Evolutionary conservation across 1,140 invertebrate species (phyloP), one percentile per base, ranked within the genome.

Genomic region (Euwallacea similis): DNA sequence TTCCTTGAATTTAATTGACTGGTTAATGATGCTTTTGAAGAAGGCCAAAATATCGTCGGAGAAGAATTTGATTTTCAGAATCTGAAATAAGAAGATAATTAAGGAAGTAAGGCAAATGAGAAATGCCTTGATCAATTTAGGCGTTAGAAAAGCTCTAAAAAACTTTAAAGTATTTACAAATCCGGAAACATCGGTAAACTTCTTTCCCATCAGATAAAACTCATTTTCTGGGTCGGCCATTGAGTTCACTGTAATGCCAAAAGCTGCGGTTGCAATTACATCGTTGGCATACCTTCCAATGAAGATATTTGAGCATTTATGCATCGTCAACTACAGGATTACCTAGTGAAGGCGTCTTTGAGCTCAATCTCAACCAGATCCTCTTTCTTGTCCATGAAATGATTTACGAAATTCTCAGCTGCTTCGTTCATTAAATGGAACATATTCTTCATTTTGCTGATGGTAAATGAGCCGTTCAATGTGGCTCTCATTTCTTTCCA

Each of bases 161-260:
- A 73, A 64, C 10, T 47, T 64, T 6, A 73, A 9, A 7, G 11
- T 53, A n/a, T 16, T 50, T 0, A 42, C 13, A 13, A 68, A 54
- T 13, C 61, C 54, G 16, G n/a, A 50, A 10, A 79, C 68, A 33
- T 81, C 79, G 6, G 81, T 66, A 2, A 64, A 63, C 56, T 82
- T 66, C 55, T 71, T 73, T 59, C 84, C 86, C 76, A 82, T 81
- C 54, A 75, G 54, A 56, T 85, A 88, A 73, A 85, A 85, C 59
- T 81, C 71, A 71, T 86, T 85, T 2, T 87, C 74, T 0, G 79
- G 79, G 4, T 87, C 81, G 11, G 79, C 79, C 8, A 84, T 73
- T 0, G 80, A 80, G 71, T 82, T 65, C 6, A 79, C 75, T 50
- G 78, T 74, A 7, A 83, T 73, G 7, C 82, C 82, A 75, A 81